Conservation (phyloP, 2,888 invertebrate species). For the Alentia gelatinosa region DNA sequence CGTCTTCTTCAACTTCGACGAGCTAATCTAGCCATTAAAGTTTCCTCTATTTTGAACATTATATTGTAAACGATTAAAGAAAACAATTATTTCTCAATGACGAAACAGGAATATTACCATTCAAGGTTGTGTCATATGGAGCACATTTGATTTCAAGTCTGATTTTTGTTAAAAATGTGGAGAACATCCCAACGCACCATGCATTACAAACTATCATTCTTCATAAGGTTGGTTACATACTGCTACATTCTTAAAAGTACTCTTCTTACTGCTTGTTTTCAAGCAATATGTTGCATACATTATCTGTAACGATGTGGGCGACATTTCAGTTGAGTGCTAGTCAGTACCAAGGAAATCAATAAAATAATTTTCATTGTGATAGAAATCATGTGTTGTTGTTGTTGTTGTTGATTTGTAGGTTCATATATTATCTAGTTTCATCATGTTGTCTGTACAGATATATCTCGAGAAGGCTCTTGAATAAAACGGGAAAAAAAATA, state of each 20-base stretch:
- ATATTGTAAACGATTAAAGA: not conserved
- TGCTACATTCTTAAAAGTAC: not conserved
- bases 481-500: no score
- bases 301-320: not conserved
- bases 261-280: not conserved
- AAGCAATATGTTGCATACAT: not conserved
- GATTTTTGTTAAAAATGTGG: not conserved
- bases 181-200: not conserved
- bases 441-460: no score
- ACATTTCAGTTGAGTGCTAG: slow-evolving; percentile 38
- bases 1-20: not conserved
- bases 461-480: no score
- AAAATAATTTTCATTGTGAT: slow-evolving; percentile 23
- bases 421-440: no score
- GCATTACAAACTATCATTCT: not conserved
- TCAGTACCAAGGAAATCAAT: slow-evolving; percentile 7
- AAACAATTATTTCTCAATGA: not conserved
- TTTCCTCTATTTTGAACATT: not conserved
- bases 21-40: not conserved
- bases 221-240: not conserved
- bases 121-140: not conserved
- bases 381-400: not conserved
- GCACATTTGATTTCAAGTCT: not conserved
- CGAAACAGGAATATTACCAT: not conserved
- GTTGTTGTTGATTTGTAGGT: no score